A percentile compares a stretch with the other conserved stretches of the same genome.
These are phyloP conservation scores for Apodemia zela DNA, from an alignment of 2,888 invertebrate species.

Conservation along the genomic window DNA sequence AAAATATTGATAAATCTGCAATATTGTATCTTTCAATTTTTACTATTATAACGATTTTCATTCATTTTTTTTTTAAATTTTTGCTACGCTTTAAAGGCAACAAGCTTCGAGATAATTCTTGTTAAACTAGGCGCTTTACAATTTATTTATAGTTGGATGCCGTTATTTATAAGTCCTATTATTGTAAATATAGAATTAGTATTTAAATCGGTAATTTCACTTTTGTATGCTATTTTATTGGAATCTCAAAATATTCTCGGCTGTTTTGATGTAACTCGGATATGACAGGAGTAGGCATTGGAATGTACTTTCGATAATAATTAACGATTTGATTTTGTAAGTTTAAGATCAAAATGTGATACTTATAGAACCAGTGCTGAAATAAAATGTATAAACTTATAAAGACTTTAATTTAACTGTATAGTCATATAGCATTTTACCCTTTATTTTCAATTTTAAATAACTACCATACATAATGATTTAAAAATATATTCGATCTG, in stretches of 20 bases:
- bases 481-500: too few relatives aligned
- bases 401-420: not conserved
- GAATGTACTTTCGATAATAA: constrained; percentile 22
- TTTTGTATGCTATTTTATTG: constrained; percentile 43
- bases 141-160: constrained; percentile 37
- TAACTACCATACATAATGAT: too few relatives aligned
- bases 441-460: too few relatives aligned
- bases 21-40: not conserved
- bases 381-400: constrained; percentile 55
- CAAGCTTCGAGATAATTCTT: constrained; percentile 10
- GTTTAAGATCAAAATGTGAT: constrained; percentile 17
- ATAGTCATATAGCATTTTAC: not conserved
- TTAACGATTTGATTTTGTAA: not conserved
- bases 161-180: constrained; percentile 60
- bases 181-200: constrained; percentile 75
- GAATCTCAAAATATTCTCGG: constrained; percentile 31
- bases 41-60: not conserved
- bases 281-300: constrained; percentile 33
- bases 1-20: constrained; percentile 7
- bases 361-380: constrained; percentile 50
- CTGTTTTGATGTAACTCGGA: constrained; percentile 38
- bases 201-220: constrained; percentile 73
- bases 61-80: constrained; percentile 2
- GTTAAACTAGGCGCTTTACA: constrained; percentile 49
- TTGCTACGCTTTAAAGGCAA: not conserved